These are phyloP conservation scores for Cheilosia scutellata DNA, from an alignment of 2,888 invertebrate genomes.

Conservation along the genomic window DNA sequence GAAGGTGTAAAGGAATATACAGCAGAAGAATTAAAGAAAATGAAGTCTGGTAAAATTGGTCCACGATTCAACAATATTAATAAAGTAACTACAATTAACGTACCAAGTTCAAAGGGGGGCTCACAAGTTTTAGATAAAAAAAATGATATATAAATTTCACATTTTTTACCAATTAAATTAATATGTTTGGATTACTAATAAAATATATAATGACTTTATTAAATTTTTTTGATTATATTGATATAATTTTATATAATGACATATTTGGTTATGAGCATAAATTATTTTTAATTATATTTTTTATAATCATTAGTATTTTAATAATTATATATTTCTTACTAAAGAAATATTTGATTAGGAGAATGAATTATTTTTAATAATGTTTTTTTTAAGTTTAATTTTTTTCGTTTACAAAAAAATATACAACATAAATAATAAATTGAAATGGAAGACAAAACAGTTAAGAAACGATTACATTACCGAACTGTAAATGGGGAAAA, in stretches of 20 bases:
- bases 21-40: slow-evolving; percentile 9
- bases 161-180: slow-evolving; percentile 19
- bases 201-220: slow-evolving; percentile 18
- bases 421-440: slow-evolving; percentile 19
- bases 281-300: slow-evolving; percentile 30
- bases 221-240: slow-evolving; percentile 29
- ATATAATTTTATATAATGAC: slow-evolving; percentile 13
- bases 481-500: slow-evolving; percentile 17
- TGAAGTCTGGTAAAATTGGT: slow-evolving; percentile 21
- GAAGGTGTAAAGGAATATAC: background rate
- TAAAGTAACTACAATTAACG: slow-evolving; percentile 11
- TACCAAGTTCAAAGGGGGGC: slow-evolving; percentile 4
- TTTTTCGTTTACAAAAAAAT: slow-evolving; percentile 18
- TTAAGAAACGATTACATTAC: slow-evolving; percentile 25
- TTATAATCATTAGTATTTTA: slow-evolving; percentile 35
- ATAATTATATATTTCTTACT: slow-evolving; percentile 12
- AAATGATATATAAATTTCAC: background rate
- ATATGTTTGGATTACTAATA: slow-evolving; percentile 19
- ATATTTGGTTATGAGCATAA: slow-evolving; percentile 5
- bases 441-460: slow-evolving; percentile 16
- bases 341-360: slow-evolving; percentile 20
- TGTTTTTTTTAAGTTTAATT: slow-evolving; percentile 4
- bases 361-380: slow-evolving; percentile 27
- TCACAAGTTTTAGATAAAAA: slow-evolving; percentile 14
- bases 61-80: slow-evolving; percentile 26